phyloP scores from a whole-genome alignment of 1,140 invertebrate genomes.

The Nomia melanderi region DNA sequence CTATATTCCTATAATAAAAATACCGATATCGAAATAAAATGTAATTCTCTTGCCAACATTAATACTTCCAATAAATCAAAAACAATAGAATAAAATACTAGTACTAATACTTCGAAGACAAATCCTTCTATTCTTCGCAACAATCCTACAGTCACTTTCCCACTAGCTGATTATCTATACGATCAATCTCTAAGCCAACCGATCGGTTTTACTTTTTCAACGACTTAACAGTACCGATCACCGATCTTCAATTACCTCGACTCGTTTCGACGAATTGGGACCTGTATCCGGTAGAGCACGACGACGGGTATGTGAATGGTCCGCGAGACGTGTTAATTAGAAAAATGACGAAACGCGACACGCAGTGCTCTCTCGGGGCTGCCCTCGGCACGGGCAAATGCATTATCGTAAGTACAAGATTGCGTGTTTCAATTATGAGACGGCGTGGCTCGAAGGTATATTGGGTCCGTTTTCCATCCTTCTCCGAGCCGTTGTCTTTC shows the following conservation, averaged over 20 bases:
- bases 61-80: no score
- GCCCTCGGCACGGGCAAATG: slow-evolving; percentile 48
- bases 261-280: neutral
- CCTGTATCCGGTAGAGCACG: neutral
- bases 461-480: slow-evolving; percentile 66
- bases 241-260: neutral
- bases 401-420: slow-evolving; percentile 75
- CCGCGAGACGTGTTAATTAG: slow-evolving; percentile 48
- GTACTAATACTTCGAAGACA: no score
- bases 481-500: slow-evolving; percentile 41
- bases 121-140: no score
- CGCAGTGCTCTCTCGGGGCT: slow-evolving; percentile 5
- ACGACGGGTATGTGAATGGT: neutral
- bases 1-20: no score
- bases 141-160: no score
- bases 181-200: neutral
- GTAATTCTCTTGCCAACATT: no score
- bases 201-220: neutral
- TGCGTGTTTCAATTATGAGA: slow-evolving; percentile 79
- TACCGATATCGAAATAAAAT: no score
- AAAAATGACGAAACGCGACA: slow-evolving; percentile 38
- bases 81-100: no score
- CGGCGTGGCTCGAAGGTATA: slow-evolving; percentile 61
- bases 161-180: no score
- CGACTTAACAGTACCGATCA: neutral